Evolutionary conservation across 2,113 vertebrate genomes (phyloP), one percentile per base, ranked within the genome.

Genomic region (Cavia porcellus): DNA sequence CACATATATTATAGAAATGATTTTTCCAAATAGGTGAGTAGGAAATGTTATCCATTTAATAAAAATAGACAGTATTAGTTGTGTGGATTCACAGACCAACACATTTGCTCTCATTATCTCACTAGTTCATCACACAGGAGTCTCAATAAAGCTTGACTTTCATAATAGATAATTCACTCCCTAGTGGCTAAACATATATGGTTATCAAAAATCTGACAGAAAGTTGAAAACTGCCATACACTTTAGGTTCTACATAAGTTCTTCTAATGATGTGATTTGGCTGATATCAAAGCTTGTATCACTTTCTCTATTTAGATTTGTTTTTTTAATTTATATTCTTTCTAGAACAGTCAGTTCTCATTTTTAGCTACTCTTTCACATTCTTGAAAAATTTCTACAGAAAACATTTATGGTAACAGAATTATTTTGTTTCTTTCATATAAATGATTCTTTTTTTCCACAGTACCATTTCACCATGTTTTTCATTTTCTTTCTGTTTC

Each of bases 1-100:
- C 81, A 98, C 66, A 61, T 89, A 86, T 75, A 95, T 94, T 96
- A 85, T 83, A 97, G 94, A 97, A 90, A 96, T 93, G 45, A 86
- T 83, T 90, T 96, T 96, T 92, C 62, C 93, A 97, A 96, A 92
- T 90, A 96, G 87, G 86, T 88, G 96, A 74, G 72, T 80, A 95
- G 94, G 24, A 97, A 96, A 92, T 89, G n/a, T 84, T 92, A 75
- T 61, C n/a, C 85, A 94, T 96, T 97, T 95, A 59, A 59, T 94
- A 86, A 91, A 96, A 93, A 87, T 35, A 96, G 94, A 94, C 74
- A 38, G 47, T 96, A 70, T 52, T 24, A 55, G 92, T 85, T 95
- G 70, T 96, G 50, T 83, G 61, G 61, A 97, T 94, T 97, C 72
- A 75, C 2, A 77, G 61, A 19, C 72, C 28, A 59, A 10, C 74